Base-by-base conservation (phyloP, 2,888 invertebrate genomes). In the Cryptocephalus primarius region DNA sequence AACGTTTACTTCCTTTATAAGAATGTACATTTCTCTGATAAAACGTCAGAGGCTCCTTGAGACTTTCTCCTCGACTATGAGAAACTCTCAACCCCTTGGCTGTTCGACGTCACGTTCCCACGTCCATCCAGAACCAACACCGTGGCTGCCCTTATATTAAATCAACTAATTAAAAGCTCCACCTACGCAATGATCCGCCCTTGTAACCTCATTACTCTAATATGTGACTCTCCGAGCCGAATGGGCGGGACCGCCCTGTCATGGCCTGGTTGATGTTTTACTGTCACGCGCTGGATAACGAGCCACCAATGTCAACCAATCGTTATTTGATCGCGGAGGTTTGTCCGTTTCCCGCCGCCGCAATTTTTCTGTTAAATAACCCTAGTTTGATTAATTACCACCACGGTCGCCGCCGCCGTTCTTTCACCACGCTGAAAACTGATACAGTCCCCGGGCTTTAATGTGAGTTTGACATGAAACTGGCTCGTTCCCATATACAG, bases 91-190 rank as follows among this genome's bases (percentile, higher is more conserved):
- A 22, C 22, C 22, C 22, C 22, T 22, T 22, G 22, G 6, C 22
- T 6, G 22, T 6, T 22, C 3, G 22, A 22, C 3, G 22, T 6
- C 3, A 22, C 22, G 22, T 22, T n/a, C 22, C 22, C 22, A 22
- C 22, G 22, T 22, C 22, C 22, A 22, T 22, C 22, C 22, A 2
- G 2, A 22, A 4, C 2, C 6, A 22, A 22, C 22, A 6, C 22
- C 22, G 22, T 4, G 22, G 22, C 22, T 22, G 22, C 22, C 33
- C 33, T 43, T 43, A 39, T 42, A 63, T 63, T 64, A 63, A 63
- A 46, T 48, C 51, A 46, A 57, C 60, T 67, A 66, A 67, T 67
- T 65, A 66, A 63, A 62, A 49, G 67, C 66, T 65, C 67, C 66
- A 66, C 67, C 67, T 64, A 65, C 62, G 57, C 56, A 49, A 22